A percentile compares a stretch with the other conserved stretches of the same genome.
phyloP scores from a whole-genome alignment of 2,888 invertebrate species.

The Euphydryas editha region DNA sequence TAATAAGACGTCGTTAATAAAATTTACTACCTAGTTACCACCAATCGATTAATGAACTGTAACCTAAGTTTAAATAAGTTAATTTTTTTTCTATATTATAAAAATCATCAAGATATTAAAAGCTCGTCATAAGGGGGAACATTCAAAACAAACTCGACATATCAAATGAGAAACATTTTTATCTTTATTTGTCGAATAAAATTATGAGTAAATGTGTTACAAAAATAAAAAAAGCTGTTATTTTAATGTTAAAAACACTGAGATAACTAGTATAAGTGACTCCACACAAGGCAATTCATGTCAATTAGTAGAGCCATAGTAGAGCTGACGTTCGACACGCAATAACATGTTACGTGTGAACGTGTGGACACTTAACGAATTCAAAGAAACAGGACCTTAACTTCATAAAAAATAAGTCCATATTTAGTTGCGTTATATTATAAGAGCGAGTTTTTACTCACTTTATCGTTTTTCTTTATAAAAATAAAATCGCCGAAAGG shows the following conservation, averaged over 20 bases:
- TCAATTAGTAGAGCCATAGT: slow-evolving; percentile 35
- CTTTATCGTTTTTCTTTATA: not conserved
- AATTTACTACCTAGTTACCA: no score
- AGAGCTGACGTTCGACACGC: slow-evolving; percentile 22
- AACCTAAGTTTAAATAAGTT: no score
- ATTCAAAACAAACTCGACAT: not conserved
- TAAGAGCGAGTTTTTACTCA: slow-evolving; percentile 7
- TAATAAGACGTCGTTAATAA: no score
- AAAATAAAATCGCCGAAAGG: not conserved
- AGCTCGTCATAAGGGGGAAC: no score
- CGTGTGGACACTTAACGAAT: not conserved
- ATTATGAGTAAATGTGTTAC: slow-evolving; percentile 16
- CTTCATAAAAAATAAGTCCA: not conserved
- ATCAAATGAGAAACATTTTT: not conserved
- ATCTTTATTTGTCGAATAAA: not conserved
- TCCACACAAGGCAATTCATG: slow-evolving; percentile 39
- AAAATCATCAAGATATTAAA: not conserved
- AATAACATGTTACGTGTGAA: slow-evolving; percentile 21
- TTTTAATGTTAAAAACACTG: slow-evolving; percentile 21
- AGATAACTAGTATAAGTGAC: slow-evolving; percentile 26
- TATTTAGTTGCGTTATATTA: not conserved
- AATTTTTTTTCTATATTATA: not conserved
- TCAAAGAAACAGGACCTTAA: not conserved
- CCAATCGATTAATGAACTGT: no score
- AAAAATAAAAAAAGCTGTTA: slow-evolving; percentile 23